Percentiles rank a stretch among this genome's conserved stretches.
phyloP scores from a whole-genome alignment of 2,113 vertebrate species.

The Triplophysa rosa region DNA sequence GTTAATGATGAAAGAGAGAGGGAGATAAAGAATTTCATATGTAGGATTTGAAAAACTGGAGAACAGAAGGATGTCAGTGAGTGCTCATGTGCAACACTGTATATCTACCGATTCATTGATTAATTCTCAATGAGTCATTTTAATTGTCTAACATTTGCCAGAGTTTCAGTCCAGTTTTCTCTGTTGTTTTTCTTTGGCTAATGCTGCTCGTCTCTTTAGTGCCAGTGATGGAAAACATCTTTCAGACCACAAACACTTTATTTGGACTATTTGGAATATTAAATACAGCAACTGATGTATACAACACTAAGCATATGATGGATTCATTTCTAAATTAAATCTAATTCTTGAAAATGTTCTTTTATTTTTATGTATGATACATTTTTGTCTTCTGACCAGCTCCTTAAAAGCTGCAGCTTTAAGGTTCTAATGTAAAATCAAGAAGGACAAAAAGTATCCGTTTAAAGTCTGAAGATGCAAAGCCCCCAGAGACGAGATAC shows the following conservation, averaged over 20 bases:
- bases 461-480: no score
- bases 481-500: no score
- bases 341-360: no score
- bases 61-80: not conserved
- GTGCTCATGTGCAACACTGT: not conserved
- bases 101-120: not conserved
- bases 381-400: no score
- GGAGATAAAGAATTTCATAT: not conserved
- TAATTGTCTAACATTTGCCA: not conserved
- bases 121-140: not conserved
- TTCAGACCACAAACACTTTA: not conserved
- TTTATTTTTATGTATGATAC: no score
- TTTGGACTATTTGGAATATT: not conserved
- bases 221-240: not conserved
- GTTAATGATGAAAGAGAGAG: not conserved
- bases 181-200: not conserved
- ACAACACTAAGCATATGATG: no score
- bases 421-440: no score
- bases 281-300: no score
- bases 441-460: no score
- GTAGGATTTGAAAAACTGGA: not conserved
- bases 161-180: not conserved
- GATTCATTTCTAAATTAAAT: no score
- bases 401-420: no score
- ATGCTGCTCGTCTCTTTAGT: not conserved